phyloP scores from a whole-genome alignment of 1,140 invertebrate species.

The Zeugodacus cucurbitae region DNA sequence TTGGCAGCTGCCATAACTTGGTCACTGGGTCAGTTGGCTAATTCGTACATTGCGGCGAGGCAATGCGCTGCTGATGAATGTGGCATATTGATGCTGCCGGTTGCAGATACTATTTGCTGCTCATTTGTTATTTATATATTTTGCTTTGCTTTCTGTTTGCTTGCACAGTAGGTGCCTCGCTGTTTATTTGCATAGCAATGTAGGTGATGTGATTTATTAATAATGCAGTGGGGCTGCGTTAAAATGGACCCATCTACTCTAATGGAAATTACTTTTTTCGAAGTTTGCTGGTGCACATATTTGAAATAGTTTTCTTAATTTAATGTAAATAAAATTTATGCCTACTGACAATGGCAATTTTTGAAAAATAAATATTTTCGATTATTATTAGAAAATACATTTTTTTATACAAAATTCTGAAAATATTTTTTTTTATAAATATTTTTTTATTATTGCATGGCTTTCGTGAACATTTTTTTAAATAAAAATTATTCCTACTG shows the following conservation, averaged over 20 bases:
- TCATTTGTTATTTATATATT: conserved; percentile 7
- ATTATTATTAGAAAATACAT: too few relatives aligned
- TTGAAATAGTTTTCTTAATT: too few relatives aligned
- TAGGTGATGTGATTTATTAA: background rate
- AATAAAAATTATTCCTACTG: too few relatives aligned
- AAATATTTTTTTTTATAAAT: background rate
- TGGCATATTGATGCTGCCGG: background rate
- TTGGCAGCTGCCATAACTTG: conserved; percentile 37
- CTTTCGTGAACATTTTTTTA: too few relatives aligned
- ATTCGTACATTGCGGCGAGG: background rate
- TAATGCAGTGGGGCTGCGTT: background rate
- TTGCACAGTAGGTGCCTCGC: background rate
- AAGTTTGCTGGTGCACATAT: too few relatives aligned
- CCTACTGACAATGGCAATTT: background rate
- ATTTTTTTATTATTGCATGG: too few relatives aligned
- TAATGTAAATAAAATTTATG: background rate
- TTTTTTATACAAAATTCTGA: too few relatives aligned
- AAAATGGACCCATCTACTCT: background rate
- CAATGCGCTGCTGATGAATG: background rate
- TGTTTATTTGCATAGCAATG: background rate
- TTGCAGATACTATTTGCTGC: background rate
- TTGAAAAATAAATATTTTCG: too few relatives aligned
- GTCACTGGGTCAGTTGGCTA: conserved; percentile 39
- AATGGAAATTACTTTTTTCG: too few relatives aligned
- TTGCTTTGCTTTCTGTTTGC: background rate